Percentiles rank a stretch among this genome's conserved stretches.
Evolutionary conservation across 2,113 vertebrate species (phyloP).

Genomic region (Thomomys bottae): DNA sequence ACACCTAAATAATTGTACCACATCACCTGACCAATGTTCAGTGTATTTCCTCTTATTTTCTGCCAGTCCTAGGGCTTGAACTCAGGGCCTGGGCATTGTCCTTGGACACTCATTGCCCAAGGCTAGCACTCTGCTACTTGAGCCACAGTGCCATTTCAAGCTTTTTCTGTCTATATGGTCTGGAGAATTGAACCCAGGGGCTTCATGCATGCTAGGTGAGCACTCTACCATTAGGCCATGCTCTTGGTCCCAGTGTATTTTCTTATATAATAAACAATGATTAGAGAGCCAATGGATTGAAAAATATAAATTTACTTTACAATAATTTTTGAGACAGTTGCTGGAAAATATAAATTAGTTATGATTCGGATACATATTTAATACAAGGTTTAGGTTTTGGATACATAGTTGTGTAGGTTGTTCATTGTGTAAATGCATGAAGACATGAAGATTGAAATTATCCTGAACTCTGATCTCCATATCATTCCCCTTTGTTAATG

Average conservation of each 20-base stretch:
- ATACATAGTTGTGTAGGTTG: not conserved
- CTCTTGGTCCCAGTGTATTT: not conserved
- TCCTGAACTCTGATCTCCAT: not conserved
- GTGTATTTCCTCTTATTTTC: not conserved
- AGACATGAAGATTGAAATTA: not conserved
- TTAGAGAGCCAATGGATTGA: not conserved
- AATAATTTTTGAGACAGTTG: not conserved
- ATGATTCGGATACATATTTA: not conserved
- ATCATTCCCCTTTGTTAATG: not conserved
- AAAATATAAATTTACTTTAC: not conserved
- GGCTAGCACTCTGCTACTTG: no score
- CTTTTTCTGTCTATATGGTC: no score
- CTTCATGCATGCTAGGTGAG: no score
- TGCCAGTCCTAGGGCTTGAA: no score
- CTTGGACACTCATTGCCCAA: no score
- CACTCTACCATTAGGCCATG: no score
- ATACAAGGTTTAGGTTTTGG: not conserved
- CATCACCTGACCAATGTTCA: not conserved
- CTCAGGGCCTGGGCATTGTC: no score
- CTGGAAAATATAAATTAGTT: not conserved
- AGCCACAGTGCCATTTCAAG: no score
- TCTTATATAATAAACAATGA: not conserved
- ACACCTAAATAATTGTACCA: not conserved
- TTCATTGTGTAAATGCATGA: not conserved
- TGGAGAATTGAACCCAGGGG: no score